Base-by-base conservation (phyloP, 1,140 invertebrate species). In the Bombus vancouverensis region DNA sequence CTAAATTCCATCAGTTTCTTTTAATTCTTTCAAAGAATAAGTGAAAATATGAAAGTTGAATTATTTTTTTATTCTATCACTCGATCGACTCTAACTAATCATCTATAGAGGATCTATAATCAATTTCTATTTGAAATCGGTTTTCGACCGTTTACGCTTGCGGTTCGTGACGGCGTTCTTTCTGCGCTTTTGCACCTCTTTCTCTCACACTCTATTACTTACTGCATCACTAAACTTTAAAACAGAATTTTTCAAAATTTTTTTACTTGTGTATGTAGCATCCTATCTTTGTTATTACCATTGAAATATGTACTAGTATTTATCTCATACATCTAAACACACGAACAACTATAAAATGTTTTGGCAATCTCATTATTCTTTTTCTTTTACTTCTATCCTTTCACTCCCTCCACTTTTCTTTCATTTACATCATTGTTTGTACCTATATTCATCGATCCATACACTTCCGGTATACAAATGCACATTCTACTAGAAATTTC, bases 401-500 rank as follows among this genome's bases (percentile, higher is more conserved):
- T 83, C 74, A 78, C 81, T 83, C 74, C 81, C 81, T 83, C 74
- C 44, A 78, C 74, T 70, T 68, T 83, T 83, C 81, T 83, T 77
- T 83, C 74, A 66, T 83, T 83, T 83, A 77, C 47, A 83, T 68
- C 44, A 47, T 75, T 77, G 37, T 83, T 57, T 53, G 32, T 65
- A 82, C 71, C 68, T 62, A 62, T 39, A n/a, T 59, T 22, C 70
- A 81, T 62, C 70, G 37, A 81, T 81, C 39, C 53, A 62, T 59
- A 59, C 37, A 81, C 80, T 81, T 73, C 70, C 68, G 80, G 80
- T 62, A n/a, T 57, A 37, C 39, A 68, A 28, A 83, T 59, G 28
- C 18, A 59, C 13, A 53, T 68, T 53, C 44, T 66, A 18, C n/a
- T 25, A 42, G 10, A 83, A 53, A 34, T 57, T 77, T 66, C 3